These are phyloP conservation scores for Sphinx pinastri DNA, from an alignment of 2,888 invertebrate species.

Conservation along the genomic window DNA sequence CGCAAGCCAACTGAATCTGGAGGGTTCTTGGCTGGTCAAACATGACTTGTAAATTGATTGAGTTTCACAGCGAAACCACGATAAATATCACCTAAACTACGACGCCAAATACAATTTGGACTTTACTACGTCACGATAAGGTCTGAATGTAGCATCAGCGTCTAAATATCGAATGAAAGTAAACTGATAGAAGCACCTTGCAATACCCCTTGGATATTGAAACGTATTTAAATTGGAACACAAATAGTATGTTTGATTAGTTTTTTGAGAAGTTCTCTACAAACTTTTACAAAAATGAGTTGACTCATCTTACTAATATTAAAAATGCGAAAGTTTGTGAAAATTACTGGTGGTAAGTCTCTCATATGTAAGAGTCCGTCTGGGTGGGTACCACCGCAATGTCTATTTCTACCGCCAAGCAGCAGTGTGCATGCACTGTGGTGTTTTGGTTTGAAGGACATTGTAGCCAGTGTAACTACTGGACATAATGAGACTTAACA, in stretches of 20 bases:
- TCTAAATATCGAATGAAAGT: slow-evolving; percentile 9
- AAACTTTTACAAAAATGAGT: not conserved
- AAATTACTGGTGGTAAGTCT: no score
- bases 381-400: no score
- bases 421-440: no score
- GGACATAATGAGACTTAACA: no score
- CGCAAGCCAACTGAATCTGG: slow-evolving; percentile 32
- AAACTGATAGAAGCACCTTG: slow-evolving; percentile 45
- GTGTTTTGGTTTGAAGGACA: no score
- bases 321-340: not conserved
- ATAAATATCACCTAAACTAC: slow-evolving; percentile 31
- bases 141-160: slow-evolving; percentile 24
- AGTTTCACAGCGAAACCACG: slow-evolving; percentile 50
- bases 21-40: slow-evolving; percentile 70
- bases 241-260: slow-evolving; percentile 60
- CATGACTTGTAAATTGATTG: slow-evolving; percentile 73
- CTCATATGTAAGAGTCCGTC: no score
- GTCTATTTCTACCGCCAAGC: no score
- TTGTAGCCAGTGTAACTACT: no score
- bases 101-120: slow-evolving; percentile 35
- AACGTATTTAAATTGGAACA: slow-evolving; percentile 65
- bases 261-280: slow-evolving; percentile 48
- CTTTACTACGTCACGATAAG: slow-evolving; percentile 42
- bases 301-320: not conserved
- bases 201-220: slow-evolving; percentile 58